phyloP scores from a whole-genome alignment of 2,113 vertebrate species.

The Podarcis muralis region DNA sequence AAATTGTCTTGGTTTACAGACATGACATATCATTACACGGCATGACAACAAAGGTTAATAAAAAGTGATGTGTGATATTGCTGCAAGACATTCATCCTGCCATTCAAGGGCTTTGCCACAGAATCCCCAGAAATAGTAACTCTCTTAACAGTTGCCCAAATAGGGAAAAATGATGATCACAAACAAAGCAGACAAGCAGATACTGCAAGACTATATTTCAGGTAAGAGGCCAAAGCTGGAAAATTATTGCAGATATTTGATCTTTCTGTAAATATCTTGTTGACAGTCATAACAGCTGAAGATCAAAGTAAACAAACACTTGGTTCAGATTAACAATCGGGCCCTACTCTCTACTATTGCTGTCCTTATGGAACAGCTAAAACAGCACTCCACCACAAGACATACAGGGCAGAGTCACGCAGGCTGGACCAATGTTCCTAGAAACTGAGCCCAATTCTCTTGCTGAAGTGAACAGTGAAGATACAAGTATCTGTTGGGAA shows the following conservation, averaged over 20 bases:
- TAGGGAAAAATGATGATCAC: neutral
- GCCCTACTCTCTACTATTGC: neutral
- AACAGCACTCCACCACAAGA: neutral
- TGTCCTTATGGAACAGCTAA: neutral
- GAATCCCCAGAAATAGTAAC: neutral
- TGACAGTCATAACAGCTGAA: neutral
- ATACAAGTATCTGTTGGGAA: neutral
- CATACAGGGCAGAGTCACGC: neutral
- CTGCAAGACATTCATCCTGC: constrained; percentile 7
- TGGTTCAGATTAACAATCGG: constrained; percentile 5
- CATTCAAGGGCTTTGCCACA: constrained; percentile 28
- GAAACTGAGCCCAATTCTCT: neutral
- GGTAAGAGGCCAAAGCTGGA: neutral
- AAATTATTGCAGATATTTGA: neutral
- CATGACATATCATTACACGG: constrained; percentile 53
- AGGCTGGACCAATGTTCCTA: neutral
- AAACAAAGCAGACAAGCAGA: neutral
- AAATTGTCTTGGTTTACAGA: constrained; percentile 56
- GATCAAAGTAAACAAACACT: neutral
- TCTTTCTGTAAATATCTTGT: neutral
- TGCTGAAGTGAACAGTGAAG: neutral
- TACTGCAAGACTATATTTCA: neutral
- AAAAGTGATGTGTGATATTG: constrained; percentile 47
- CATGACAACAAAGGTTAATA: constrained; percentile 51
- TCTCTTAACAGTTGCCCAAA: constrained; percentile 7